Percentiles rank a stretch among this genome's conserved stretches.
These are phyloP conservation scores for Plebejus argus DNA, from an alignment of 2,888 invertebrate species.

Conservation along the genomic window DNA sequence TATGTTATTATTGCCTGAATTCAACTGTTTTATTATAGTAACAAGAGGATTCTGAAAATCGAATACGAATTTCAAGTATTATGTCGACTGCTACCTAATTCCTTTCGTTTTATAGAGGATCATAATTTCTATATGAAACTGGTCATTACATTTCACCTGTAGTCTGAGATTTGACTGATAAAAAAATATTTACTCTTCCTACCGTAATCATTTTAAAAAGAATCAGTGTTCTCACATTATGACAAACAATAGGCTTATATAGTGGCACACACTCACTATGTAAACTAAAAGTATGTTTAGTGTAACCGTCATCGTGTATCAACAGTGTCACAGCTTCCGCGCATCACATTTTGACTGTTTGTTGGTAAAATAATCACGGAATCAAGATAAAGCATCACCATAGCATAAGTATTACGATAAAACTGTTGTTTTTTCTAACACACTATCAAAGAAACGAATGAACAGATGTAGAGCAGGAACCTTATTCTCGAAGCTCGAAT, in stretches of 20 bases:
- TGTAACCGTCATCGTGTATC: background rate
- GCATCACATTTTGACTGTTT: background rate
- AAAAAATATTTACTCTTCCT: background rate
- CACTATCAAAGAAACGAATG: background rate
- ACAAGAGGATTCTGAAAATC: background rate
- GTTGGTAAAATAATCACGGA: constrained; percentile 1
- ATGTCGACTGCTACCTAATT: background rate
- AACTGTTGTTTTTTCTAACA: background rate
- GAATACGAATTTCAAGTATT: background rate
- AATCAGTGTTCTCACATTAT: background rate
- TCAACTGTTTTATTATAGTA: background rate
- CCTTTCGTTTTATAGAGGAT: background rate
- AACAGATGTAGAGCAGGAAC: background rate
- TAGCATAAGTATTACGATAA: background rate
- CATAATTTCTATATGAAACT: background rate
- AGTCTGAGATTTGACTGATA: background rate
- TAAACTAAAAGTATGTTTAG: background rate
- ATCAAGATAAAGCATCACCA: constrained; percentile 5
- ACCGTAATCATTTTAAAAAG: background rate
- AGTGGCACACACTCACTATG: background rate
- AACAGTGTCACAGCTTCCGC: constrained; percentile 21
- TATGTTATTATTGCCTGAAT: background rate
- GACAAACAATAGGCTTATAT: background rate
- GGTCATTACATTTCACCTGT: background rate
- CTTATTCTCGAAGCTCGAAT: background rate